A percentile compares a stretch with the other conserved stretches of the same genome.
Evolutionary conservation across 2,113 vertebrate species (phyloP).

Genomic region (Pampusana beccarii): DNA sequence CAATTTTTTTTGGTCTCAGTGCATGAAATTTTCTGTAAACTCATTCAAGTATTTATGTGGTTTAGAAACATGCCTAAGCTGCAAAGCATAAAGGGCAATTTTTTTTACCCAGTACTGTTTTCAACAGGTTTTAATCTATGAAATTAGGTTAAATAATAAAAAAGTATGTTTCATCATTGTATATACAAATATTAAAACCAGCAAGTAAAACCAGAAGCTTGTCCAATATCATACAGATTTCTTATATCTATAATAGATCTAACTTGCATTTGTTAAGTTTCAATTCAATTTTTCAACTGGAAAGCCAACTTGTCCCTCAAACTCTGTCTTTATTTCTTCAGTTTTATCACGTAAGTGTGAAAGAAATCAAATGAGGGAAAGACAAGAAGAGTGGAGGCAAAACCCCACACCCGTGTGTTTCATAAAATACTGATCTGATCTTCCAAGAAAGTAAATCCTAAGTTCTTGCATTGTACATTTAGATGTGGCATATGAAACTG

Average conservation of each 20-base stretch:
- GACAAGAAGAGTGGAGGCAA: background rate
- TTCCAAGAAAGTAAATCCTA: background rate
- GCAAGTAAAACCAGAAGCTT: background rate
- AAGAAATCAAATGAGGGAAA: background rate
- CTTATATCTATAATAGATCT: background rate
- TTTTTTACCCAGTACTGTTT: background rate
- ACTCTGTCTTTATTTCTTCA: background rate
- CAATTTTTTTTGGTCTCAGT: background rate
- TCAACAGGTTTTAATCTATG: background rate
- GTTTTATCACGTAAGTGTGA: background rate
- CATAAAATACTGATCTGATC: background rate
- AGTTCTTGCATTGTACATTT: slow-evolving; percentile 20
- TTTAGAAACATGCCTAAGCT: background rate
- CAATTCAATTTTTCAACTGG: background rate
- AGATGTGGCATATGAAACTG: slow-evolving; percentile 31
- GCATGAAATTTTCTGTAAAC: background rate
- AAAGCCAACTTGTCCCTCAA: background rate
- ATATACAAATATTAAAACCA: background rate
- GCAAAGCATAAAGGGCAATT: background rate
- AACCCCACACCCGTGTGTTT: background rate
- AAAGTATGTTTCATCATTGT: background rate
- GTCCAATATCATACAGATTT: background rate
- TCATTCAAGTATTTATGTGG: background rate
- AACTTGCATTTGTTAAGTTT: background rate
- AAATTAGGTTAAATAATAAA: background rate